Evolutionary conservation across 2,888 invertebrate species (phyloP).

Genomic region (Beris chalybata): DNA sequence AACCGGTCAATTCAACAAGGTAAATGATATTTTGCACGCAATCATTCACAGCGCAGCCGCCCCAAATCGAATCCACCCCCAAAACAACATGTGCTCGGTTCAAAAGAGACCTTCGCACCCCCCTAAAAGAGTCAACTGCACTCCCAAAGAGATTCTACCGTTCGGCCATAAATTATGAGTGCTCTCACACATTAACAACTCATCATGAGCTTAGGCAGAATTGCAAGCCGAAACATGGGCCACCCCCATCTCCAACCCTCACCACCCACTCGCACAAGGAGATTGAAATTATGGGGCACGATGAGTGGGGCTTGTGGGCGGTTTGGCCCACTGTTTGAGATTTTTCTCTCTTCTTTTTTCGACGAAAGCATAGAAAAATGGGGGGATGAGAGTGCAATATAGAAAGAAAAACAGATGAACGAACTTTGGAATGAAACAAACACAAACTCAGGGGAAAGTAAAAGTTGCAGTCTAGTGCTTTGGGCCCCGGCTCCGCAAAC

Average conservation of each 20-base stretch:
- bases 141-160: slow-evolving; percentile 7
- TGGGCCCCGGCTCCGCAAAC: slow-evolving; percentile 16
- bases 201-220: slow-evolving; percentile 25
- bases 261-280: not conserved
- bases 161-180: slow-evolving; percentile 14
- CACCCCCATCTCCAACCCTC: slow-evolving; percentile 1
- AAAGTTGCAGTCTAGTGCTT: slow-evolving; percentile 35
- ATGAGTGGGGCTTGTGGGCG: not conserved
- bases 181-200: slow-evolving; percentile 29
- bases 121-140: slow-evolving; percentile 3
- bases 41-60: slow-evolving; percentile 9
- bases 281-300: slow-evolving; percentile 10
- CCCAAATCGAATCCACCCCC: slow-evolving; percentile 20
- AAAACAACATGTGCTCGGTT: slow-evolving; percentile 26
- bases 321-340: slow-evolving; percentile 3
- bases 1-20: not conserved
- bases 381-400: slow-evolving; percentile 20
- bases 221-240: not conserved
- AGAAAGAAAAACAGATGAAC: slow-evolving; percentile 30
- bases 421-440: slow-evolving; percentile 36
- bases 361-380: slow-evolving; percentile 18
- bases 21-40: slow-evolving; percentile 1
- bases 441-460: slow-evolving; percentile 36
- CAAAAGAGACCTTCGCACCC: slow-evolving; percentile 11
- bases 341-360: slow-evolving; percentile 17